These are phyloP conservation scores for Lonchura striata DNA, from an alignment of 2,113 vertebrate genomes.

Conservation along the genomic window DNA sequence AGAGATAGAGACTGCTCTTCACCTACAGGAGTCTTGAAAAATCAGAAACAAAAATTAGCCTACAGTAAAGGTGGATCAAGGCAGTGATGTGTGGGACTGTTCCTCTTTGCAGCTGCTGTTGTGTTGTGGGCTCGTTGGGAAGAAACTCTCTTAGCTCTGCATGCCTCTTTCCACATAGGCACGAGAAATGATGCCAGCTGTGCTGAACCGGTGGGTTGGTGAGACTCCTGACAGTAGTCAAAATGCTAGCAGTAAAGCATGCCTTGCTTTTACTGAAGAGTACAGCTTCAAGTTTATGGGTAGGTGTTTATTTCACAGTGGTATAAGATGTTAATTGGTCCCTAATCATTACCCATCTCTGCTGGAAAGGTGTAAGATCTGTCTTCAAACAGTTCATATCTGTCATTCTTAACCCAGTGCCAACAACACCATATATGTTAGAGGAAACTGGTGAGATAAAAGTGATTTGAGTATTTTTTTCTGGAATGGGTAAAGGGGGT, in stretches of 20 bases:
- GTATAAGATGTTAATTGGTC: background rate
- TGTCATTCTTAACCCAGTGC: background rate
- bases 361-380: background rate
- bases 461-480: background rate
- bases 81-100: rapidly evolving
- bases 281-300: background rate
- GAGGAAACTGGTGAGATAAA: background rate
- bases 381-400: background rate
- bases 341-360: background rate
- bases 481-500: background rate
- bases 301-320: background rate
- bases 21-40: background rate
- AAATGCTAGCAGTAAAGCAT: background rate
- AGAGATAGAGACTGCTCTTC: background rate
- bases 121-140: background rate
- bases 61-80: background rate
- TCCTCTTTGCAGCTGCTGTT: background rate
- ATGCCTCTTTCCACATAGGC: background rate
- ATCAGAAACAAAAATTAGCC: background rate
- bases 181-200: background rate
- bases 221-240: background rate
- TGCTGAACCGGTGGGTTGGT: background rate
- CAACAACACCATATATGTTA: background rate
- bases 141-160: background rate
- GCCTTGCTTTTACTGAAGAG: background rate